These are phyloP conservation scores for Prorops nasuta DNA, from an alignment of 1,140 invertebrate genomes.

Conservation along the genomic window DNA sequence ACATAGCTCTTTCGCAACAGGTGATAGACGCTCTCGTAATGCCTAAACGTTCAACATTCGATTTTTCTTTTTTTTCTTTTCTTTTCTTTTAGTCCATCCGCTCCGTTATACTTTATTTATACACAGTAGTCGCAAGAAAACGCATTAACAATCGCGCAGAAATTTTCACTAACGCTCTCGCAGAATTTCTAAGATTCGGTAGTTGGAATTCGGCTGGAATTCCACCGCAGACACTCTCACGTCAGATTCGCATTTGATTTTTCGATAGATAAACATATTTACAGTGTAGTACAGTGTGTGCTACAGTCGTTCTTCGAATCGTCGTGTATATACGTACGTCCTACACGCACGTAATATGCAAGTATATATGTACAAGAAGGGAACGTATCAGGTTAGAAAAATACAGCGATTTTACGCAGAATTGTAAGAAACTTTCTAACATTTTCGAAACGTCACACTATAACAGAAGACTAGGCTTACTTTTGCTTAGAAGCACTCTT, in stretches of 20 bases:
- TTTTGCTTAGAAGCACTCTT: no score
- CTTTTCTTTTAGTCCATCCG: conserved; percentile 11
- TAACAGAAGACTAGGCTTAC: conserved; percentile 22
- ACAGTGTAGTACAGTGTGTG: conserved; percentile 29
- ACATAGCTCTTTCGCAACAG: conserved; percentile 21
- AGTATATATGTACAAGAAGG: conserved; percentile 33
- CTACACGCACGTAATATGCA: conserved; percentile 9
- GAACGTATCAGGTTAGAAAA: conserved; percentile 53
- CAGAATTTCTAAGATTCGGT: no score
- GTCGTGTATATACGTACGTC: conserved; percentile 31
- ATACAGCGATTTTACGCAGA: conserved; percentile 47
- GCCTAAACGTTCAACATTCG: not conserved
- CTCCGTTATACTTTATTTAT: no score
- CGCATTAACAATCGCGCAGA: conserved; percentile 5
- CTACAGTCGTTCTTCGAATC: not conserved
- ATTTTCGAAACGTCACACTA: conserved; percentile 8
- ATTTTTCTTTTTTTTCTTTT: conserved; percentile 8
- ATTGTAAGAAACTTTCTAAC: conserved; percentile 32
- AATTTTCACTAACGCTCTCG: conserved; percentile 29
- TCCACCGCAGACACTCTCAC: conserved; percentile 4
- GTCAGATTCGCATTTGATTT: conserved; percentile 6
- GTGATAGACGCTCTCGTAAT: conserved; percentile 6
- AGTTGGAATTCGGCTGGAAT: conserved; percentile 29
- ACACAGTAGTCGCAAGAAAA: conserved; percentile 7
- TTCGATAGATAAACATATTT: conserved; percentile 34